Percentiles rank a stretch among this genome's conserved stretches.
These are phyloP conservation scores for Acanthisitta chloris DNA, from an alignment of 2,113 vertebrate species.

Conservation along the genomic window DNA sequence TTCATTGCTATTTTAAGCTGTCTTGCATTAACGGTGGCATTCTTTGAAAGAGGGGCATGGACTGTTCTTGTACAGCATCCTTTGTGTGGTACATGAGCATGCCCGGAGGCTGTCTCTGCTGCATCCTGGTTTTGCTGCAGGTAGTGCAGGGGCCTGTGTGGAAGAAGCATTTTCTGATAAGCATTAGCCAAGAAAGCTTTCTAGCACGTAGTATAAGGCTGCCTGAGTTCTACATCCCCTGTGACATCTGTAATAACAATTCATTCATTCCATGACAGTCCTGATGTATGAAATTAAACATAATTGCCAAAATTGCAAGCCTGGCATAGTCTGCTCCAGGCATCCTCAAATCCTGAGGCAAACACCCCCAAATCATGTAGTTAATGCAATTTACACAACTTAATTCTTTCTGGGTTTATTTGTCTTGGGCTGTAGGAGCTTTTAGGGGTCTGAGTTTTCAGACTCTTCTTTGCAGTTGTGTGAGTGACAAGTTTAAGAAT, in stretches of 20 bases:
- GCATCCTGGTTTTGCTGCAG: background rate
- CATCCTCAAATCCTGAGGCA: background rate
- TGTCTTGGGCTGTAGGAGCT: background rate
- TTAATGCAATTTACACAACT: background rate
- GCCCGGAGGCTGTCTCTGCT: background rate
- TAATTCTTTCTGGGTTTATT: background rate
- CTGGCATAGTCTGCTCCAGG: background rate
- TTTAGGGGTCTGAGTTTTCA: background rate
- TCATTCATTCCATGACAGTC: background rate
- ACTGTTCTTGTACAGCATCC: background rate
- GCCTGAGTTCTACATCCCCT: background rate
- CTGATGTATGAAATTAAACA: background rate
- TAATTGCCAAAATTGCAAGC: background rate
- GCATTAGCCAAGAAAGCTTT: background rate
- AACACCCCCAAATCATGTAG: background rate
- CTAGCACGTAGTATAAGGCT: background rate
- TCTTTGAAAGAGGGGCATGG: accelerated
- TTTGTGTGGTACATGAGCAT: accelerated
- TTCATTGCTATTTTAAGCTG: background rate
- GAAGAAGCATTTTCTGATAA: background rate
- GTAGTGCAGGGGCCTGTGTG: background rate
- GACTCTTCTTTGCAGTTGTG: background rate
- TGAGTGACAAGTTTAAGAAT: background rate
- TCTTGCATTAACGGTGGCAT: background rate
- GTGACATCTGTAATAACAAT: background rate